Conservation (phyloP, 2,888 invertebrate species). For the Alitta virens region DNA sequence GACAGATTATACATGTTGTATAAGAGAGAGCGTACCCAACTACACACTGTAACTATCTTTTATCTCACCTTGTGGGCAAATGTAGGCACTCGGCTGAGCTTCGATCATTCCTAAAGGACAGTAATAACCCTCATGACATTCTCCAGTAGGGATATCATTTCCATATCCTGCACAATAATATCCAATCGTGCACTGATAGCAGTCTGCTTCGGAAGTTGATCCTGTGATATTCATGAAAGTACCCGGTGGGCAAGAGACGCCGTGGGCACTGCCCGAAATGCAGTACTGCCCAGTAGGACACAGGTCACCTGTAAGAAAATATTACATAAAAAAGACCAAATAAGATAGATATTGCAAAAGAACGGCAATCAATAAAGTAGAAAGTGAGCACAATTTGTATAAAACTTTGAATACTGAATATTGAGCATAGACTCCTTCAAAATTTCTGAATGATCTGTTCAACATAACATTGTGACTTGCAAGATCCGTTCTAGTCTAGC, state of each 20-base stretch:
- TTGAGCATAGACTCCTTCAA: too few relatives aligned
- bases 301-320: constrained; percentile 32
- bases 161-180: constrained; percentile 49
- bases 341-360: too few relatives aligned
- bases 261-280: constrained; percentile 25
- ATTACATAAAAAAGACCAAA: background rate
- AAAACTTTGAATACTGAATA: too few relatives aligned
- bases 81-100: constrained; percentile 39
- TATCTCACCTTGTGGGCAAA: constrained; percentile 48
- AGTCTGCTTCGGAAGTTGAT: constrained; percentile 36
- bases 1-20: too few relatives aligned
- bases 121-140: constrained; percentile 45
- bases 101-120: constrained; percentile 46
- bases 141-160: constrained; percentile 36
- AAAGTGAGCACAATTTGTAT: too few relatives aligned
- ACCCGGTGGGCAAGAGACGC: constrained; percentile 46
- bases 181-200: constrained; percentile 42
- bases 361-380: too few relatives aligned
- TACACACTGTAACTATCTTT: too few relatives aligned
- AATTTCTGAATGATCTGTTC: too few relatives aligned
- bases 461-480: too few relatives aligned
- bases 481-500: too few relatives aligned
- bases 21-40: too few relatives aligned
- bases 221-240: constrained; percentile 48
- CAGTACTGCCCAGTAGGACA: constrained; percentile 46